phyloP scores from a whole-genome alignment of 2,113 vertebrate genomes.

The Cyanistes caeruleus region DNA sequence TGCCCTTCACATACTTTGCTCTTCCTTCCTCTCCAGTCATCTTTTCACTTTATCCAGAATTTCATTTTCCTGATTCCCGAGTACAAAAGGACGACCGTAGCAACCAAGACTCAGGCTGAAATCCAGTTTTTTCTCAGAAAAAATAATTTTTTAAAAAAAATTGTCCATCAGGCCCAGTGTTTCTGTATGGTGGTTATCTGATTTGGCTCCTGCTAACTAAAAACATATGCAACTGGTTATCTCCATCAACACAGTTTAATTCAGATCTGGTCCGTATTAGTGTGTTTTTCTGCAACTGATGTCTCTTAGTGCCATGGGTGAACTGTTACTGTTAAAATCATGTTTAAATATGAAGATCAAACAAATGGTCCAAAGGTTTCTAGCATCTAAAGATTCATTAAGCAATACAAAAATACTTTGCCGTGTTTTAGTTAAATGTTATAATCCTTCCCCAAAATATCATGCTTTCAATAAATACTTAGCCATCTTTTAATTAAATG shows the following conservation, averaged over 20 bases:
- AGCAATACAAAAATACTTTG: conserved; percentile 1
- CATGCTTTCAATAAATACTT: not conserved
- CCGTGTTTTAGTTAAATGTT: conserved; percentile 21
- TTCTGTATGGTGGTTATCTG: conserved; percentile 49
- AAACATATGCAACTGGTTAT: conserved; percentile 69
- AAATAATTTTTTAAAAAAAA: not conserved
- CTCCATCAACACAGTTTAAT: conserved; percentile 71
- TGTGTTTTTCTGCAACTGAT: conserved; percentile 66
- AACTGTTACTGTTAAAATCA: conserved; percentile 70
- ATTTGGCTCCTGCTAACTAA: conserved; percentile 60
- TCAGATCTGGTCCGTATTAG: conserved; percentile 63
- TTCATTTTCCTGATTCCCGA: conserved; percentile 55
- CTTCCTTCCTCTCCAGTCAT: conserved; percentile 62
- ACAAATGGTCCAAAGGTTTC: conserved; percentile 62
- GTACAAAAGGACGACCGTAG: not conserved
- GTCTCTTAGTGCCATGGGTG: conserved; percentile 66
- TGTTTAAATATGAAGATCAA: conserved; percentile 72
- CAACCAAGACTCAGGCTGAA: not conserved
- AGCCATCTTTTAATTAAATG: conserved; percentile 14
- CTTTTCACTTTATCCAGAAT: conserved; percentile 66
- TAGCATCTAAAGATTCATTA: conserved; percentile 32
- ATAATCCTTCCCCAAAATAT: not conserved
- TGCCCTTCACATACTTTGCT: conserved; percentile 77
- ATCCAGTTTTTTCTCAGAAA: not conserved
- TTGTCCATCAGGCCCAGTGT: not conserved